Evolutionary conservation across 1,140 invertebrate species (phyloP).

Genomic region (Drosophila mojavensis): DNA sequence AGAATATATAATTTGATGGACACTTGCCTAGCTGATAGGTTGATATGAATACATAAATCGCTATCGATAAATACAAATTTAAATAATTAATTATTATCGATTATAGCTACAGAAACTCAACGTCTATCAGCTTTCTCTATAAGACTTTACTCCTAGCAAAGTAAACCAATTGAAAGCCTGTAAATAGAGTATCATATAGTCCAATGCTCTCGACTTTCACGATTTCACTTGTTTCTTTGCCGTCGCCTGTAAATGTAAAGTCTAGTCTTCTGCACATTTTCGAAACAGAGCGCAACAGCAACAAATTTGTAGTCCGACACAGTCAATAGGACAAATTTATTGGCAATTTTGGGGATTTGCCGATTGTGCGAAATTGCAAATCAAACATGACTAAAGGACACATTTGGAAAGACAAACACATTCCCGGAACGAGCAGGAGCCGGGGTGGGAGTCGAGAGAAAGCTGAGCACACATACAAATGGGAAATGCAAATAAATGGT

Average conservation of each 20-base stretch:
- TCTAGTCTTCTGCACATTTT: constrained; percentile 16
- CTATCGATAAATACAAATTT: no score
- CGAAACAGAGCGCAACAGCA: constrained; percentile 11
- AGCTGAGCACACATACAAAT: constrained; percentile 39
- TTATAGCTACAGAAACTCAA: no score
- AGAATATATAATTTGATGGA: no score
- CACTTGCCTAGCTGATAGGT: no score
- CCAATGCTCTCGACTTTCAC: background rate
- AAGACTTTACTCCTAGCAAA: no score
- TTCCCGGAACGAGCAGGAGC: background rate
- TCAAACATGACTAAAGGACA: constrained; percentile 76
- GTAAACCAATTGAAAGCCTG: background rate
- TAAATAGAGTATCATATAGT: background rate
- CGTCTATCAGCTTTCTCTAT: no score
- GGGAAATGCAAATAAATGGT: constrained; percentile 58
- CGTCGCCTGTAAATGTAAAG: background rate
- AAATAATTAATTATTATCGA: no score
- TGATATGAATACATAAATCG: no score
- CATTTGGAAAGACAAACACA: constrained; percentile 30
- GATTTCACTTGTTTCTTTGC: constrained; percentile 1
- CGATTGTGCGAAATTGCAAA: constrained; percentile 77
- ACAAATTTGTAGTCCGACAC: constrained; percentile 39
- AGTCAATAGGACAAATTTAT: constrained; percentile 55
- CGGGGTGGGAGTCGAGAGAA: background rate
- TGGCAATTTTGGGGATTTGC: constrained; percentile 54